phyloP scores from a whole-genome alignment of 1,140 invertebrate genomes.

The Panonychus citri region DNA sequence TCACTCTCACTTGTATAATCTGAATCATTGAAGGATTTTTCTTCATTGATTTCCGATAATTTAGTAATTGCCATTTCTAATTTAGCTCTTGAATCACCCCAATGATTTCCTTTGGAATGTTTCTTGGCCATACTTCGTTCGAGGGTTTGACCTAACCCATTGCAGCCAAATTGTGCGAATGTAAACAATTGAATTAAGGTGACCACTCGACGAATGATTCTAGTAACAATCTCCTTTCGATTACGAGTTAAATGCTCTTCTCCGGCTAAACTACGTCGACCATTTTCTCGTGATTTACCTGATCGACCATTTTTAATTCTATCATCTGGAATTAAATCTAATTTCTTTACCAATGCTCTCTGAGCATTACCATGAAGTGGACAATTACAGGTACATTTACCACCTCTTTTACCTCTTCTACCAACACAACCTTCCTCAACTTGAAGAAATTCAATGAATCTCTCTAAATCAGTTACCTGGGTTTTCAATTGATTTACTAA shows the following conservation, averaged over 20 bases:
- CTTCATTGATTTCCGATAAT: conserved; percentile 26
- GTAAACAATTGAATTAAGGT: conserved; percentile 74
- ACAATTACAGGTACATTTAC: conserved; percentile 34
- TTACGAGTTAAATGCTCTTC: background rate
- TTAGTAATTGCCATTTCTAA: conserved; percentile 68
- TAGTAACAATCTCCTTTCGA: conserved; percentile 29
- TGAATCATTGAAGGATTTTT: conserved; percentile 27
- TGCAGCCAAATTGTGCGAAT: conserved; percentile 67
- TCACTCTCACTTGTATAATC: conserved; percentile 39
- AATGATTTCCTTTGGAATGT: conserved; percentile 60
- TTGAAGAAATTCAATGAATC: conserved; percentile 90
- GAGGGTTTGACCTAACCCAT: conserved; percentile 25
- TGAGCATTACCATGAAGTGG: conserved; percentile 29
- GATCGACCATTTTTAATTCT: background rate
- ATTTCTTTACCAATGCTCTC: background rate
- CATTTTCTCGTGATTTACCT: background rate
- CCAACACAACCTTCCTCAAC: background rate
- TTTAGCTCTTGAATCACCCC: conserved; percentile 73
- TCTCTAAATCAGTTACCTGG: conserved; percentile 84
- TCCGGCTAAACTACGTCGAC: background rate
- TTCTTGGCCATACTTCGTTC: conserved; percentile 62
- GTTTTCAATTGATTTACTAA: conserved; percentile 80
- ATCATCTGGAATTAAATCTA: background rate
- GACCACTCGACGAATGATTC: conserved; percentile 56
- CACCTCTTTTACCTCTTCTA: background rate